A percentile compares a stretch with the other conserved stretches of the same genome.
Conservation (phyloP, 2,888 invertebrate genomes). For the Plusia festucae region DNA sequence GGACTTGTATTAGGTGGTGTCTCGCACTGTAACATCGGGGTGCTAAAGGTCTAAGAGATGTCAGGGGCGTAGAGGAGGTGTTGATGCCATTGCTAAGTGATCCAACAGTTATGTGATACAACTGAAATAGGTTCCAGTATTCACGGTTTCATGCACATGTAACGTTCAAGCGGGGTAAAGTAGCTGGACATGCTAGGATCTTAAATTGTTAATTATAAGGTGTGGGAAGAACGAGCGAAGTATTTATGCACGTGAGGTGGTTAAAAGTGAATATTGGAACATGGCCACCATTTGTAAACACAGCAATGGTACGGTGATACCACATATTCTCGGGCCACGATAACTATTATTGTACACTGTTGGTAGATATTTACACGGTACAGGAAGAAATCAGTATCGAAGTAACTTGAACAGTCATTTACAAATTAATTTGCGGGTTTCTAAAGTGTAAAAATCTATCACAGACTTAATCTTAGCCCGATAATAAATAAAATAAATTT, state of each 20-base stretch:
- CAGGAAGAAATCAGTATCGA: not conserved
- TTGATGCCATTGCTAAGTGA: slow-evolving; percentile 64
- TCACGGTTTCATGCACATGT: slow-evolving; percentile 41
- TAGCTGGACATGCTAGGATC: not conserved
- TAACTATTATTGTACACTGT: slow-evolving; percentile 64
- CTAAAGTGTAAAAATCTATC: slow-evolving; percentile 58
- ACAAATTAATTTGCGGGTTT: not conserved
- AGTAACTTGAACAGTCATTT: not conserved
- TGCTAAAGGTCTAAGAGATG: slow-evolving; percentile 86
- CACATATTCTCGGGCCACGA: slow-evolving; percentile 78
- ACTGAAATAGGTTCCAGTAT: slow-evolving; percentile 59
- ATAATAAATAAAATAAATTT: slow-evolving; percentile 78
- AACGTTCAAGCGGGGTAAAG: not conserved
- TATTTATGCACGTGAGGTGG: slow-evolving; percentile 18
- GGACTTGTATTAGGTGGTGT: slow-evolving; percentile 55
- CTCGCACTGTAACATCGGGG: slow-evolving; percentile 88
- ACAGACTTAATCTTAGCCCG: slow-evolving; percentile 67
- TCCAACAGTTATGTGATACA: slow-evolving; percentile 19
- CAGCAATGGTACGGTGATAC: slow-evolving; percentile 81
- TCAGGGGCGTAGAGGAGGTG: slow-evolving; percentile 88
- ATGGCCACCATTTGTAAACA: slow-evolving; percentile 61
- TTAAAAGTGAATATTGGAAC: slow-evolving; percentile 84
- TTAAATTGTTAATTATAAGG: not conserved
- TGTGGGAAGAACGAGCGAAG: not conserved
- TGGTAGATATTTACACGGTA: slow-evolving; percentile 63